Evolutionary conservation across 2,888 invertebrate species (phyloP).

Genomic region (Zaprionus lineosus): DNA sequence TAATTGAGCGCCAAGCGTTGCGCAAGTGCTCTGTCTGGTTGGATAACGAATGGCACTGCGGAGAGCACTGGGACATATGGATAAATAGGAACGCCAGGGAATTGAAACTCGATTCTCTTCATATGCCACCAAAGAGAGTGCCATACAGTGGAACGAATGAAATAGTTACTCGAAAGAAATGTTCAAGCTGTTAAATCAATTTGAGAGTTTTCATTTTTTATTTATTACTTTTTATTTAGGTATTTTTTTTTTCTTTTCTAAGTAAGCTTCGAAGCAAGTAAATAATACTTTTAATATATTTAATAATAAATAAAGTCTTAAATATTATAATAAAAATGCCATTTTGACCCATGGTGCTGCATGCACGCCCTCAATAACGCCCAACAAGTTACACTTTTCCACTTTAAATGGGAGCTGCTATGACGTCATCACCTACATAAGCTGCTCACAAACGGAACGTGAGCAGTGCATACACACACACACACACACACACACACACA

Average conservation of each 20-base stretch:
- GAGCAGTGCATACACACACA: slow-evolving; percentile 11
- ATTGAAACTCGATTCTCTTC: slow-evolving; percentile 58
- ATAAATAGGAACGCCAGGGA: slow-evolving; percentile 45
- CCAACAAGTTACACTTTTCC: slow-evolving; percentile 42
- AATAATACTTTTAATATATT: too few relatives aligned
- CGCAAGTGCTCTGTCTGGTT: slow-evolving; percentile 56
- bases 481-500: slow-evolving; percentile 10
- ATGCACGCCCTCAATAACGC: slow-evolving; percentile 55
- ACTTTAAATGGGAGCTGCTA: slow-evolving; percentile 34
- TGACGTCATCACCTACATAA: slow-evolving; percentile 77
- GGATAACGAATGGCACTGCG: slow-evolving; percentile 47
- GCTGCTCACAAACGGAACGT: slow-evolving; percentile 41
- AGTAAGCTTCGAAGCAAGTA: too few relatives aligned
- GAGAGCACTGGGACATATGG: slow-evolving; percentile 54
- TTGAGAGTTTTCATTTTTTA: too few relatives aligned
- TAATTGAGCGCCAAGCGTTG: slow-evolving; percentile 57
- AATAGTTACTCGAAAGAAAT: neutral
- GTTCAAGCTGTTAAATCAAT: too few relatives aligned
- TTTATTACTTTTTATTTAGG: too few relatives aligned
- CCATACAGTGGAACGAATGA: slow-evolving; percentile 27
- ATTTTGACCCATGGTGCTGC: slow-evolving; percentile 40
- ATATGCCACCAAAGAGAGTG: slow-evolving; percentile 37
- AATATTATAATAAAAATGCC: too few relatives aligned
- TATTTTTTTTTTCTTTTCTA: too few relatives aligned
- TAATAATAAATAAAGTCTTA: too few relatives aligned